Percentiles rank a stretch among this genome's conserved stretches.
Conservation (phyloP, 1,140 invertebrate species). For the Paraescarpia echinospica region DNA sequence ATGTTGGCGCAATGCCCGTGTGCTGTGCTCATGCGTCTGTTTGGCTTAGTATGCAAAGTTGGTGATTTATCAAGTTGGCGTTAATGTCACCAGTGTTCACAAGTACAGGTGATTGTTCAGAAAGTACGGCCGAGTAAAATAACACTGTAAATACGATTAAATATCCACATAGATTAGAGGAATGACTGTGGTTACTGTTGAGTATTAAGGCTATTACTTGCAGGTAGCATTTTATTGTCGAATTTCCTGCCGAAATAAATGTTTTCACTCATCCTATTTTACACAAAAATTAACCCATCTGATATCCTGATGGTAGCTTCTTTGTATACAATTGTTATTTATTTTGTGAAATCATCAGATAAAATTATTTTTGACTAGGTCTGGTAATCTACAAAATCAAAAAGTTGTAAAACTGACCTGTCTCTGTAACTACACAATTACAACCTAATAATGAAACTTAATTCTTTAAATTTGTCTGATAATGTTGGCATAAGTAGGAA, state of each 20-base stretch:
- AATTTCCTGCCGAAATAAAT: too few relatives aligned
- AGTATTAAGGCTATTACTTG: too few relatives aligned
- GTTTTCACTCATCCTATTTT: too few relatives aligned
- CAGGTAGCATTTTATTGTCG: neutral
- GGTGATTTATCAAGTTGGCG: neutral
- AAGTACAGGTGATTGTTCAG: neutral
- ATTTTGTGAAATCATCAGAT: neutral
- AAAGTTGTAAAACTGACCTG: neutral
- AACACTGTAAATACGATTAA: neutral
- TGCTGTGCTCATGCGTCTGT: neutral
- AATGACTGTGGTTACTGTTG: too few relatives aligned
- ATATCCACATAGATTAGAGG: neutral
- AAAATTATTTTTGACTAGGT: neutral
- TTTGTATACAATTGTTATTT: neutral
- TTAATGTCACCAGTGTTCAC: neutral
- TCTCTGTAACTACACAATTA: neutral
- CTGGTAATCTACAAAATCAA: neutral
- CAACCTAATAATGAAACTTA: neutral
- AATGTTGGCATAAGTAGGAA: too few relatives aligned
- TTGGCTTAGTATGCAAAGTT: neutral
- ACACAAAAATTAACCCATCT: too few relatives aligned
- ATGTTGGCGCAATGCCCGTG: neutral
- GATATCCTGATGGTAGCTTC: too few relatives aligned
- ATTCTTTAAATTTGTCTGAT: neutral
- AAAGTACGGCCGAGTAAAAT: neutral